Base-by-base conservation (phyloP, 2,113 vertebrate genomes). In the Mixornis gularis region DNA sequence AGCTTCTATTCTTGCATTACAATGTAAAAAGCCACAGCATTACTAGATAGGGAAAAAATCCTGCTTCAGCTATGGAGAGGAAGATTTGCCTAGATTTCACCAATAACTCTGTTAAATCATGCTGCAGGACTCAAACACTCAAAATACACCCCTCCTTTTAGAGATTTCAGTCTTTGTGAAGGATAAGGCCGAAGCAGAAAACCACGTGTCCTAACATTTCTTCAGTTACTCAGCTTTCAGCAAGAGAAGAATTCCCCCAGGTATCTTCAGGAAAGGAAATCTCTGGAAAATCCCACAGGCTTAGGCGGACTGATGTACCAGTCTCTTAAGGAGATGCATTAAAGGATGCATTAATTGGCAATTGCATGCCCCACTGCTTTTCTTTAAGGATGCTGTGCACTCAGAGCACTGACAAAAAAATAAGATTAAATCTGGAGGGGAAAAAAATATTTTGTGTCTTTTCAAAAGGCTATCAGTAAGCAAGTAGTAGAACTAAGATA, bases 251-350 rank as follows among this genome's bases (percentile, higher is more conserved):
- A 78, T n/a, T 17, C 8, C 7, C 8, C 70, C 32, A 48, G 38
- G 2, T 53, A 7, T 5, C n/a, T 63, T 58, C 17, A 66, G 53
- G 41, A 70, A 74, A 81, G 7, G 24, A 73, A 77, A 81, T 24
- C 8, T 32, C 26, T 63, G 43, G 46, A 49, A 77, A 80, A 80
- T n/a, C 32, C 34, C 0, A 0, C 25, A 27, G 6, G 14, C 9
- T 88, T 26, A 17, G 16, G 59, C 18, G 3, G 43, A 41, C 11
- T 1, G 0, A 76, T 38, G 18, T 38, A 51, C 34, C 36, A 30
- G 26, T 17, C 34, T 55, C 24, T 19, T 46, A 63, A 51, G 29
- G 21, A 19, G 7, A 58, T 60, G 17, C 38, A 52, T 76, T 38
- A 68, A 85, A 68, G 27, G 9, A 65, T 59, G 25, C 20, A 29